These are phyloP conservation scores for Scolopax mira DNA, from an alignment of 2,113 vertebrate species.

Conservation along the genomic window DNA sequence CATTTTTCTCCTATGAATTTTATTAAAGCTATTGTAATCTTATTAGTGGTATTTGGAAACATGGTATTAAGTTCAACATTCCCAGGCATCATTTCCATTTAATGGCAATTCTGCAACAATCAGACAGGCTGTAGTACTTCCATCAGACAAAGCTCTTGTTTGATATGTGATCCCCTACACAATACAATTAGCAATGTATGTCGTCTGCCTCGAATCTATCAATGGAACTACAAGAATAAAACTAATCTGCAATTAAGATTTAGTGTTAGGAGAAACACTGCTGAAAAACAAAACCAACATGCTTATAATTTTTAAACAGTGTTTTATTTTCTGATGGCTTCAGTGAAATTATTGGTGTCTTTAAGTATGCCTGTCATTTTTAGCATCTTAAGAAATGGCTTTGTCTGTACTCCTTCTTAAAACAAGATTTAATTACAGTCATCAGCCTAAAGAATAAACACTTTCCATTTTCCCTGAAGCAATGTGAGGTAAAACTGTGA, in stretches of 20 bases:
- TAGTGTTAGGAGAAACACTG: not conserved
- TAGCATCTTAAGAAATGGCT: not conserved
- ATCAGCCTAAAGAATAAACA: not conserved
- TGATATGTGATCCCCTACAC: not conserved
- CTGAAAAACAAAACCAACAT: not conserved
- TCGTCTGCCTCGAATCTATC: constrained; percentile 3
- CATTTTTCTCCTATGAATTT: not conserved
- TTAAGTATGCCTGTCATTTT: not conserved
- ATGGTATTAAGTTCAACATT: not conserved
- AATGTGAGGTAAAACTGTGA: fast-evolving
- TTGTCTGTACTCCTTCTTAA: not conserved
- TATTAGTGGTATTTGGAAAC: constrained; percentile 7
- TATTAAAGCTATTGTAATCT: not conserved
- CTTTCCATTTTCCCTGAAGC: not conserved
- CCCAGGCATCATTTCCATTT: not conserved
- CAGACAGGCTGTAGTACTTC: not conserved
- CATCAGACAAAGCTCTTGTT: not conserved
- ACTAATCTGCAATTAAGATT: constrained; percentile 53
- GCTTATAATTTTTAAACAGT: not conserved
- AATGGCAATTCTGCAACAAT: not conserved
- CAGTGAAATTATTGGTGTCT: not conserved
- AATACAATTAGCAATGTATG: constrained; percentile 24
- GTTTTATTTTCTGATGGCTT: not conserved
- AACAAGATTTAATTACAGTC: not conserved
- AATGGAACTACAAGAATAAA: not conserved